phyloP scores from a whole-genome alignment of 2,888 invertebrate genomes.

The Nomada fabriciana region DNA sequence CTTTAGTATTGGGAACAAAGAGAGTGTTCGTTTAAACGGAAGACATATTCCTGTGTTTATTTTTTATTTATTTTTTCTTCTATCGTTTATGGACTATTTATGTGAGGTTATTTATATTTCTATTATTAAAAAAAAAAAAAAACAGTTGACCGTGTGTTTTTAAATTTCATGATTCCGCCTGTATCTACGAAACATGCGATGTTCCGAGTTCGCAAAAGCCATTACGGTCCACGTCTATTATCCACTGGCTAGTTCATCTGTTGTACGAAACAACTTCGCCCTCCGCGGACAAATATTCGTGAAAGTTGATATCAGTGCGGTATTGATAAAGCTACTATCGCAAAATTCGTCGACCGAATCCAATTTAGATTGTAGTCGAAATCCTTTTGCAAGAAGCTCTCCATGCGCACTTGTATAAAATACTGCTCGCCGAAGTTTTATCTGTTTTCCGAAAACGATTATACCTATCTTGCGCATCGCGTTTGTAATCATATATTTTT shows the following conservation, averaged over 20 bases:
- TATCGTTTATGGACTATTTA: too few relatives aligned
- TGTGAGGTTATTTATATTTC: too few relatives aligned
- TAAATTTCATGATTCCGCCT: slow-evolving; percentile 8
- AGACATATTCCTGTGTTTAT: too few relatives aligned
- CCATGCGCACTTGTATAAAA: slow-evolving; percentile 3
- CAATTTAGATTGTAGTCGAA: slow-evolving; percentile 50
- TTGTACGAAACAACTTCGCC: slow-evolving; percentile 43
- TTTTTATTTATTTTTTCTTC: too few relatives aligned
- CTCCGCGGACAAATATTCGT: slow-evolving; percentile 51
- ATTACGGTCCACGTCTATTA: slow-evolving; percentile 53
- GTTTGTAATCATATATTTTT: background rate
- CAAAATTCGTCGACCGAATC: slow-evolving; percentile 41
- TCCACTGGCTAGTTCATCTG: slow-evolving; percentile 32
- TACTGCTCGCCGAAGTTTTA: slow-evolving; percentile 15
- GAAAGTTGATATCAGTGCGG: slow-evolving; percentile 52
- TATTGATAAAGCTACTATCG: slow-evolving; percentile 52
- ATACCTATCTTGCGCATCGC: background rate
- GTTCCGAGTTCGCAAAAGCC: slow-evolving; percentile 26
- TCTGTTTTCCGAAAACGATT: slow-evolving; percentile 28
- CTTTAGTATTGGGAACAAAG: too few relatives aligned
- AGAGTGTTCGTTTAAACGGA: background rate
- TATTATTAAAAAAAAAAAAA: too few relatives aligned
- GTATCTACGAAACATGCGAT: slow-evolving; percentile 1
- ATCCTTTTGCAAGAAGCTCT: slow-evolving; percentile 36
- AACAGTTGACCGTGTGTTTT: background rate